Base-by-base conservation (phyloP, 2,113 vertebrate species). In the Chrysemys picta region DNA sequence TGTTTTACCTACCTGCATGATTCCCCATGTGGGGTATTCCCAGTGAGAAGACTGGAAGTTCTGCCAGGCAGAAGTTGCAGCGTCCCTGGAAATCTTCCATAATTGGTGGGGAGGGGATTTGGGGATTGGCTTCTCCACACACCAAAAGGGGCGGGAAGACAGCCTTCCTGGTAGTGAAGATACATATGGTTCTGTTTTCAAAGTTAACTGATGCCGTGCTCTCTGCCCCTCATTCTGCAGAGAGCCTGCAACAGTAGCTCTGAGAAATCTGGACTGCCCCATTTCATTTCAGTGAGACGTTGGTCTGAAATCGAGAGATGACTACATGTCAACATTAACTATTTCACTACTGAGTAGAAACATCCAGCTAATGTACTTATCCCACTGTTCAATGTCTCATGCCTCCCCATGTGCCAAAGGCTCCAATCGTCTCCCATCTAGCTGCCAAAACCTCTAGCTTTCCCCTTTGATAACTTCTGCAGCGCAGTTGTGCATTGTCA, bases 41-140 rank as follows among this genome's bases (percentile, higher is more conserved):
- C 0, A 1, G 1, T 8, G 87, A 45, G 76, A 89, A 72, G 87
- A 53, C 56, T 57, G 79, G 92, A 93, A 89, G 86, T 72, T 91
- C 81, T 93, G 89, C 42, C 27, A 87, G 62, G 78, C 91, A 82
- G 81, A 62, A 19, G 17, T 69, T 69, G 35, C 31, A 8, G 53
- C 84, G 90, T 86, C 89, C 76, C 88, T 93, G 93, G 97, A 96
- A 62, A 89, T 69, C 14, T 38, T 69, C 45, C 78, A 0, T 80
- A 31, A 89, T n/a, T 8, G 17, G 65, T 72, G n/a, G 17, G 19
- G 89, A 89, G 65, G 56, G 93, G 53, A 75, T 97, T 94, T 96
- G 93, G 83, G 91, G 45, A 25, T 16, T 82, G 80, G 25, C 38
- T 75, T 96, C 62, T 96, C 72, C 95, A 84, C 94, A 86, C 38